Conservation (phyloP, 1,140 invertebrate genomes). For the Rhyzopertha dominica region DNA sequence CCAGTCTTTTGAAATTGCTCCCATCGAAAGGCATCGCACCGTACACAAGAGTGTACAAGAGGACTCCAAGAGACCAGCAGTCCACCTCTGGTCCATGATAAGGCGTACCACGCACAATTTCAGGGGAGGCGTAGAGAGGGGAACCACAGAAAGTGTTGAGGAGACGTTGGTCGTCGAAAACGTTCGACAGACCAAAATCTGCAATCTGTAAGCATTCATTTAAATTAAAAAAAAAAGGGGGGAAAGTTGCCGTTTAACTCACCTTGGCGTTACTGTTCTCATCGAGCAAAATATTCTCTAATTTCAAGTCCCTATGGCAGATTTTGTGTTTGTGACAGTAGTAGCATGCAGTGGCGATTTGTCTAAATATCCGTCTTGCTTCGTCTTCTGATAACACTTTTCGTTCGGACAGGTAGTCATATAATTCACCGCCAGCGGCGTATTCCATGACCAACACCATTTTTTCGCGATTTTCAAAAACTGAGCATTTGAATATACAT, state of each 20-base stretch:
- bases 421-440: conserved; percentile 95
- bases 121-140: conserved; percentile 96
- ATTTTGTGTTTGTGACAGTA: conserved; percentile 99
- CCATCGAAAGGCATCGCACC: conserved; percentile 99
- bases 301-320: conserved; percentile 96
- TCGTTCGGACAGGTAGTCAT: conserved; percentile 93
- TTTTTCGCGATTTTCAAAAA: conserved; percentile 98
- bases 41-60: conserved; percentile 97
- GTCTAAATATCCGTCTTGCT: conserved; percentile 92
- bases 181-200: conserved; percentile 98
- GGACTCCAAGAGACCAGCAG: conserved; percentile 95
- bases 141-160: conserved; percentile 96
- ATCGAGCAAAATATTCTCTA: conserved; percentile 98
- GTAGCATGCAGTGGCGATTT: conserved; percentile 95
- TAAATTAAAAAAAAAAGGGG: neutral
- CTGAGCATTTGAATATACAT: too few relatives aligned
- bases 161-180: conserved; percentile 85
- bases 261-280: conserved; percentile 93
- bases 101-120: conserved; percentile 96
- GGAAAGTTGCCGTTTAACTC: conserved; percentile 16
- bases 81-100: conserved; percentile 96
- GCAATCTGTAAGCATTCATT: conserved; percentile 70
- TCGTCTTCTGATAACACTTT: conserved; percentile 89
- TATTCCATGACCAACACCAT: conserved; percentile 99
- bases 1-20: conserved; percentile 93